phyloP scores from a whole-genome alignment of 1,140 invertebrate species.

The Charaxes varanes region DNA sequence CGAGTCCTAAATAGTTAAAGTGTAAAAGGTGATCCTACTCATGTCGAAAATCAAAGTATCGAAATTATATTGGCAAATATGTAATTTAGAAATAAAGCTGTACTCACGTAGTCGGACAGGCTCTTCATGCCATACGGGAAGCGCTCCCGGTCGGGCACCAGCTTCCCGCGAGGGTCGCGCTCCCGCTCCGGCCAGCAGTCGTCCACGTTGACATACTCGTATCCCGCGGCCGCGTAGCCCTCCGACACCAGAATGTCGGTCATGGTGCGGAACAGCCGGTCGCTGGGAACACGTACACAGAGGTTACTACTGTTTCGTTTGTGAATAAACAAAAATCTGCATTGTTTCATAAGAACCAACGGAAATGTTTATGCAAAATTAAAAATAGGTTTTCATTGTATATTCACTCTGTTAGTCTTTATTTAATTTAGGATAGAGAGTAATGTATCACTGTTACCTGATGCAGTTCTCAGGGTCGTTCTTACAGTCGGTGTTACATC shows the following conservation, averaged over 20 bases:
- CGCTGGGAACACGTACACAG: constrained; percentile 76
- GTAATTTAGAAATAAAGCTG: neutral
- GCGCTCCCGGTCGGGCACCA: constrained; percentile 89
- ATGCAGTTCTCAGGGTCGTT: constrained; percentile 95
- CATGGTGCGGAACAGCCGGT: constrained; percentile 93
- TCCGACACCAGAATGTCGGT: constrained; percentile 91
- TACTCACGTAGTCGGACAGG: constrained; percentile 92
- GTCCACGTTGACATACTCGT: constrained; percentile 95
- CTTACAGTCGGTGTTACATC: constrained; percentile 95
- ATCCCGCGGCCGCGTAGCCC: constrained; percentile 92
- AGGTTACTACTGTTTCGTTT: too few relatives aligned
- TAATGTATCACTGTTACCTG: constrained; percentile 76
- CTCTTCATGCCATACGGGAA: constrained; percentile 95
- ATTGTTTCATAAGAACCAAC: too few relatives aligned
- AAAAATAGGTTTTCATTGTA: too few relatives aligned
- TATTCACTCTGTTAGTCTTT: too few relatives aligned
- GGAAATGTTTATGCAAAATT: too few relatives aligned
- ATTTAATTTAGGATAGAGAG: constrained; percentile 1
- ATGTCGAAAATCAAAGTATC: neutral
- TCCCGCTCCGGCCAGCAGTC: constrained; percentile 95
- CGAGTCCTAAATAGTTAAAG: neutral
- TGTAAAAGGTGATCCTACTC: too few relatives aligned
- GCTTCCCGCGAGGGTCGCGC: constrained; percentile 81
- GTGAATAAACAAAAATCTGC: too few relatives aligned
- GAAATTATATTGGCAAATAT: neutral